Percentiles rank a stretch among this genome's conserved stretches.
Conservation (phyloP, 92 coral and sea anemone species). For the Epizoanthus ramosus region DNA sequence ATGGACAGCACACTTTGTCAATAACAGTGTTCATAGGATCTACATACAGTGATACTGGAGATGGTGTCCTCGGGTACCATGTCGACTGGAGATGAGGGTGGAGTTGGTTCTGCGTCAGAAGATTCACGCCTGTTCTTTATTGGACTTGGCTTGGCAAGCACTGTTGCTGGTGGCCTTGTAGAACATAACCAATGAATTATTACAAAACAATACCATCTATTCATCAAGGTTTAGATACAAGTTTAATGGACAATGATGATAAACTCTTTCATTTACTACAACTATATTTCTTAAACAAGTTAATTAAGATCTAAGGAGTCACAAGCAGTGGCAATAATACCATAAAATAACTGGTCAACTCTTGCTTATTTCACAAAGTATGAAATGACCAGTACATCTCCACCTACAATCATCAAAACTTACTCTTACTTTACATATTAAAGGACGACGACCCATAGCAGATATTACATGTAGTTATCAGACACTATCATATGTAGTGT, state of each 20-base stretch:
- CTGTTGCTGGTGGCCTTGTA: constrained; percentile 95
- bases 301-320: no score
- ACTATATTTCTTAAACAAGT: no score
- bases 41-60: constrained; percentile 94
- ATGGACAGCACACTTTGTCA: no score
- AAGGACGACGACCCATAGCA: neutral
- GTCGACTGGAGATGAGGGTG: constrained; percentile 91
- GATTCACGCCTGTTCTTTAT: constrained; percentile 81
- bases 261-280: no score
- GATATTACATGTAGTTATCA: constrained; percentile 1
- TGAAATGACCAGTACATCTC: no score
- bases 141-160: constrained; percentile 86
- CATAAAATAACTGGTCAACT: no score
- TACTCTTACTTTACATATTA: neutral
- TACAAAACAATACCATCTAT: neutral
- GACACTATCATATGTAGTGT: neutral
- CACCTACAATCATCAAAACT: neutral
- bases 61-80: constrained; percentile 76
- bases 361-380: no score
- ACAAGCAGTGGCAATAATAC: no score
- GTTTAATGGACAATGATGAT: neutral
- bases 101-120: constrained; percentile 95
- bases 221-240: neutral
- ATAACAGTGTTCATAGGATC: neutral
- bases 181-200: neutral